phyloP scores from a whole-genome alignment of 2,113 vertebrate genomes.

The Ceratotherium simum region DNA sequence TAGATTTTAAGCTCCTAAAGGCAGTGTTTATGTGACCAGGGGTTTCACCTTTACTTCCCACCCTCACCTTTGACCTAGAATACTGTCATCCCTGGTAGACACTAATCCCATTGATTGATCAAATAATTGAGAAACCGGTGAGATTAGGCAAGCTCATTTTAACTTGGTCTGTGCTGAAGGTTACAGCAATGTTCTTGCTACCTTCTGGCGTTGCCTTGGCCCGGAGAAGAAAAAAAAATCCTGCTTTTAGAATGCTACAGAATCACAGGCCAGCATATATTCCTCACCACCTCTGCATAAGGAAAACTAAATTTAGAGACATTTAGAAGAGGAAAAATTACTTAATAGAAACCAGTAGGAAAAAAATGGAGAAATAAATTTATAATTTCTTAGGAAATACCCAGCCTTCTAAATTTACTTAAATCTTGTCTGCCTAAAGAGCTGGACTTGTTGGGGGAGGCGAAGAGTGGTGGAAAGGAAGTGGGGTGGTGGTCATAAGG shows the following conservation, averaged over 20 bases:
- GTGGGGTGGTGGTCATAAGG: too few relatives aligned
- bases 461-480: neutral
- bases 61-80: neutral
- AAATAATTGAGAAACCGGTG: neutral
- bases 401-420: neutral
- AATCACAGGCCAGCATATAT: fast-evolving
- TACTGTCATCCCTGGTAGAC: fast-evolving
- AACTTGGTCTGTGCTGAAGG: neutral
- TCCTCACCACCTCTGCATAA: neutral
- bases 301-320: neutral
- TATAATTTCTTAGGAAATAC: neutral
- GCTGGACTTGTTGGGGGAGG: neutral
- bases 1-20: too few relatives aligned
- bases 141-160: neutral
- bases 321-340: neutral
- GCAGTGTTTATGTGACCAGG: fast-evolving
- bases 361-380: neutral
- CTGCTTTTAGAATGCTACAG: neutral
- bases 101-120: neutral
- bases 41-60: neutral
- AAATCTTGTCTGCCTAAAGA: neutral
- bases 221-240: neutral
- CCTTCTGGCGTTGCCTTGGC: too few relatives aligned
- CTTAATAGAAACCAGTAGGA: neutral
- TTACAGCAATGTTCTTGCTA: fast-evolving